These are phyloP conservation scores for Xestia sexstrigata DNA, from an alignment of 2,888 invertebrate species.

Conservation along the genomic window DNA sequence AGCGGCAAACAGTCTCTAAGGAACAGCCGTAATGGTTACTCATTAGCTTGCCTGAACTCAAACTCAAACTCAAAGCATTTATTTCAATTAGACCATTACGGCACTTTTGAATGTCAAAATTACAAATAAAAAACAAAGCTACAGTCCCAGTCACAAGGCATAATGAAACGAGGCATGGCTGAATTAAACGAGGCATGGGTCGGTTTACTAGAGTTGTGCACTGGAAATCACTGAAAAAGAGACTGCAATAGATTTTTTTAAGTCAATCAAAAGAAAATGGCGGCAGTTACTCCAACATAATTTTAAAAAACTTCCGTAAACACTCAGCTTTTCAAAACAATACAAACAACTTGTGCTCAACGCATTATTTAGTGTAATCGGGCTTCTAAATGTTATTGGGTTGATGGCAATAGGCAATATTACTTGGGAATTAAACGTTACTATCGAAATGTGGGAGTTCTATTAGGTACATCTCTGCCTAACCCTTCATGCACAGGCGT, in stretches of 20 bases:
- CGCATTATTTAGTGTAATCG: background rate
- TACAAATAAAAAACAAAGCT: no score
- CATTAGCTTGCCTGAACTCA: constrained; percentile 74
- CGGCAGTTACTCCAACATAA: background rate
- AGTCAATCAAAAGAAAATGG: background rate
- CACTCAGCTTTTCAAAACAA: background rate
- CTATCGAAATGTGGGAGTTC: background rate
- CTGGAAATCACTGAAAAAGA: background rate
- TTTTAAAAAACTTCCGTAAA: background rate
- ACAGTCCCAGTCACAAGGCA: no score
- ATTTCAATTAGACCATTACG: no score
- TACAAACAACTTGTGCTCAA: background rate
- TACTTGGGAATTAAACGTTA: background rate
- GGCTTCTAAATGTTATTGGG: background rate
- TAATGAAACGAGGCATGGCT: no score
- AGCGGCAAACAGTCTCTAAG: constrained; percentile 64
- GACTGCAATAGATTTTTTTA: background rate
- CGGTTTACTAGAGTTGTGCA: constrained; percentile 63
- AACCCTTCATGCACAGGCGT: background rate
- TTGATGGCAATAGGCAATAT: no score
- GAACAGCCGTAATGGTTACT: constrained; percentile 71
- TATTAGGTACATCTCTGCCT: background rate
- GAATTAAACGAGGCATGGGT: constrained; percentile 71
- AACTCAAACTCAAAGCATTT: no score
- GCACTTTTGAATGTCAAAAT: no score